Percentiles rank a stretch among this genome's conserved stretches.
Evolutionary conservation across 1,140 invertebrate genomes (phyloP).

Genomic region (Eriocheir sinensis): DNA sequence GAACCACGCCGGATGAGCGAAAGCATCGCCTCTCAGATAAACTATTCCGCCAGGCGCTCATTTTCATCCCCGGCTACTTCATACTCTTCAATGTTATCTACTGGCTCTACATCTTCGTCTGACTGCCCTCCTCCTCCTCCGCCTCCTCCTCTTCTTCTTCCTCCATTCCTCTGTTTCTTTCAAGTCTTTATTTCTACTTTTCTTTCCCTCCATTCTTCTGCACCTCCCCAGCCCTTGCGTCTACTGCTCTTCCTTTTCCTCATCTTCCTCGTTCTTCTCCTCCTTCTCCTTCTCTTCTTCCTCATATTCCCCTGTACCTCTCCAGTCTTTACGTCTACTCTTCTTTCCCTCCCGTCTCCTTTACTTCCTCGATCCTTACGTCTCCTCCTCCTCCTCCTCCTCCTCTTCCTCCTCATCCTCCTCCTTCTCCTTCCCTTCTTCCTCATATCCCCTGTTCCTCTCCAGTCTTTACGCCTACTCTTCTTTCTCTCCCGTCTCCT

Average conservation of each 20-base stretch:
- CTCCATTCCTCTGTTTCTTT: background rate
- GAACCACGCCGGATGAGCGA: background rate
- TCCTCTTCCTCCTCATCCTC: background rate
- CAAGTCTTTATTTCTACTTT: background rate
- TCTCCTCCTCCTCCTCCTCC: too few relatives aligned
- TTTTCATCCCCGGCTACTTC: slow-evolving; percentile 69
- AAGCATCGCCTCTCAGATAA: slow-evolving; percentile 53
- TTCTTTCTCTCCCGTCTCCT: too few relatives aligned
- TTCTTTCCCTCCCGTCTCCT: too few relatives aligned
- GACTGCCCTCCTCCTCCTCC: background rate
- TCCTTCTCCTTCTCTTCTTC: too few relatives aligned
- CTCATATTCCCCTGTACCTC: too few relatives aligned
- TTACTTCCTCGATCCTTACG: too few relatives aligned
- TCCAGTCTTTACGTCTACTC: too few relatives aligned
- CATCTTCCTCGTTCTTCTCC: too few relatives aligned
- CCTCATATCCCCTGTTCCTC: too few relatives aligned
- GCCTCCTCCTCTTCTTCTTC: too few relatives aligned
- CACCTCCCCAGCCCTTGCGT: background rate
- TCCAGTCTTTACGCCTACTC: too few relatives aligned
- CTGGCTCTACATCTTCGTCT: slow-evolving; percentile 67
- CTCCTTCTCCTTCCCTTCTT: too few relatives aligned
- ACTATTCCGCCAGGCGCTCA: slow-evolving; percentile 53
- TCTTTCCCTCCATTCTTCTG: background rate
- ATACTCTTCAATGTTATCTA: slow-evolving; percentile 64
- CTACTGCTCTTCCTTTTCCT: background rate